Percentiles rank a stretch among this genome's conserved stretches.
phyloP scores from a whole-genome alignment of 2,113 vertebrate species.

The Rhineura floridana region DNA sequence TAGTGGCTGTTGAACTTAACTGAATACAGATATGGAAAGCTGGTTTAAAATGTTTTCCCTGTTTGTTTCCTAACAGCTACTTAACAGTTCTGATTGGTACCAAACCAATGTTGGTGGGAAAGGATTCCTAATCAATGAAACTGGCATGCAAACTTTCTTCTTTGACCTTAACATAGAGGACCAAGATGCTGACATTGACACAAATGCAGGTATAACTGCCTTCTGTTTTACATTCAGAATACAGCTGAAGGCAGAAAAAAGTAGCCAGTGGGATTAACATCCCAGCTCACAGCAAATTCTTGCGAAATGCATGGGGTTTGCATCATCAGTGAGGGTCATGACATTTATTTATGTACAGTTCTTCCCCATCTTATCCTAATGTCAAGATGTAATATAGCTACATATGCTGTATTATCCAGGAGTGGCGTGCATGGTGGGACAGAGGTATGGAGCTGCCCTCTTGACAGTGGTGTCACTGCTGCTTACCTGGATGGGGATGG shows the following conservation, averaged over 20 bases:
- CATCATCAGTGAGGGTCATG: neutral
- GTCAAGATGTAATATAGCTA: neutral
- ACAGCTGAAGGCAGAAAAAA: neutral
- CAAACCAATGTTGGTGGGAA: constrained; percentile 72
- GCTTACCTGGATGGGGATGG: no score
- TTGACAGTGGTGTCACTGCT: no score
- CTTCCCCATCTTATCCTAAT: neutral
- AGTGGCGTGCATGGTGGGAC: no score
- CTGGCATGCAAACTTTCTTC: constrained; percentile 55
- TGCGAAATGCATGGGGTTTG: neutral
- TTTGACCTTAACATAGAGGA: constrained; percentile 70
- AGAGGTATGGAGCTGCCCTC: no score
- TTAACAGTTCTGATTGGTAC: constrained; percentile 67
- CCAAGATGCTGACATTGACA: constrained; percentile 68
- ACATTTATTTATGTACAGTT: neutral
- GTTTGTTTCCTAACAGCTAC: neutral
- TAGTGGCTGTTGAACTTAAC: neutral
- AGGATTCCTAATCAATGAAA: constrained; percentile 78
- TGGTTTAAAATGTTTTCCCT: constrained; percentile 55
- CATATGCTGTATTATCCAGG: no score
- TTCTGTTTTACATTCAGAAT: neutral
- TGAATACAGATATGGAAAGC: constrained; percentile 35
- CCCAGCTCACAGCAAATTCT: neutral
- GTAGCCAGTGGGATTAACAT: no score
- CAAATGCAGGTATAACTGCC: constrained; percentile 60